A percentile compares a stretch with the other conserved stretches of the same genome.
Conservation (phyloP, 1,140 invertebrate species). For the Diplogasteroides magnus region DNA sequence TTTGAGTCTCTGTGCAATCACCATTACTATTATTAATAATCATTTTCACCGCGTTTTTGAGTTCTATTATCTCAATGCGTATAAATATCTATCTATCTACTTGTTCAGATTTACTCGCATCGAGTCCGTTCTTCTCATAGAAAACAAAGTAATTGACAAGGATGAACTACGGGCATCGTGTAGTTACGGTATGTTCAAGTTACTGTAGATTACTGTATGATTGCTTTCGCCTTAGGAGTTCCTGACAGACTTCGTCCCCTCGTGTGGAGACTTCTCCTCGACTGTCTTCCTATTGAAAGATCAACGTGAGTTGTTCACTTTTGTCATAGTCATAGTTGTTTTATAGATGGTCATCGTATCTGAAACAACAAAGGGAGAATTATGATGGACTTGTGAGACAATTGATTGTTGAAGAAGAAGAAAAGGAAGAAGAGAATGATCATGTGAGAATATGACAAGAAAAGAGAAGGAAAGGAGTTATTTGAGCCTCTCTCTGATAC, state of each 20-base stretch:
- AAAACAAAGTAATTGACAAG: slow-evolving; percentile 42
- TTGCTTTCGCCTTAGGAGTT: slow-evolving; percentile 25
- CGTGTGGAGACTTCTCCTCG: slow-evolving; percentile 44
- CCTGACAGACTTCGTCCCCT: slow-evolving; percentile 46
- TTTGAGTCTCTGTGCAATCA: too few relatives aligned
- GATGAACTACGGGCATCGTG: slow-evolving; percentile 36
- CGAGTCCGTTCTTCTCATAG: slow-evolving; percentile 42
- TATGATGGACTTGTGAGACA: slow-evolving; percentile 43
- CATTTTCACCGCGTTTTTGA: too few relatives aligned
- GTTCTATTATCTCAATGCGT: too few relatives aligned
- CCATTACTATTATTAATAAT: slow-evolving; percentile 8
- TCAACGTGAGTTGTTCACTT: neutral
- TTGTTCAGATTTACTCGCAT: slow-evolving; percentile 40
- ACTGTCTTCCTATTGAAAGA: slow-evolving; percentile 41
- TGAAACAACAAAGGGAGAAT: slow-evolving; percentile 32
- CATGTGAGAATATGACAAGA: neutral
- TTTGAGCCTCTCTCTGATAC: slow-evolving; percentile 58
- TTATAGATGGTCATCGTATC: slow-evolving; percentile 29
- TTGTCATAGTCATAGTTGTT: neutral
- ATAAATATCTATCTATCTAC: neutral
- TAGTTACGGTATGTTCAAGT: slow-evolving; percentile 32
- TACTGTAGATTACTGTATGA: slow-evolving; percentile 8
- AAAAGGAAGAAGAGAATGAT: neutral
- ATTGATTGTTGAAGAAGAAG: slow-evolving; percentile 28
- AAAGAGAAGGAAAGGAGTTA: neutral